phyloP scores from a whole-genome alignment of 1,140 invertebrate genomes.

The Hypsibius dujardini region DNA sequence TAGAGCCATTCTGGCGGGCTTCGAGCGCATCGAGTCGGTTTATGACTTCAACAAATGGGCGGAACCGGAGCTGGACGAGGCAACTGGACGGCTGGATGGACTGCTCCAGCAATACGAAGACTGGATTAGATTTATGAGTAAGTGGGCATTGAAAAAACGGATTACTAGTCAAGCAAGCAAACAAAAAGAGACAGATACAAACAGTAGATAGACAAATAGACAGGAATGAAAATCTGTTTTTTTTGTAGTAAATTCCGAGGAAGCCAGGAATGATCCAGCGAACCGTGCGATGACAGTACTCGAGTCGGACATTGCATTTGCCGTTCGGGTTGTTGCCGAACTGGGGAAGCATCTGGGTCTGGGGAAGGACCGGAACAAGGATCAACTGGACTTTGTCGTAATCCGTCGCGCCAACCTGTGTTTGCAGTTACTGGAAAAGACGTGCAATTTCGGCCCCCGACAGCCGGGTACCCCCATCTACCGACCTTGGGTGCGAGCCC shows the following conservation, averaged over 20 bases:
- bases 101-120: background rate
- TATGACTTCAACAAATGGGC: background rate
- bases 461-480: background rate
- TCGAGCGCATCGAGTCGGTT: background rate
- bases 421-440: no score
- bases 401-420: no score
- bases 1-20: background rate
- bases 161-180: no score
- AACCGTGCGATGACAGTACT: background rate
- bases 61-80: background rate
- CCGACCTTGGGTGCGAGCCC: constrained; percentile 9
- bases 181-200: no score
- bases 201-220: no score
- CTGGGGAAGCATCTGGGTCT: background rate
- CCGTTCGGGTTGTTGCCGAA: background rate
- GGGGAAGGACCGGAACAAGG: background rate
- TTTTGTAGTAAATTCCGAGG: no score
- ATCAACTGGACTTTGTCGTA: no score
- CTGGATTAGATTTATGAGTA: background rate
- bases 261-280: background rate
- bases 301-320: background rate
- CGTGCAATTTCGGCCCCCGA: no score
- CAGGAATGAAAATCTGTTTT: no score
- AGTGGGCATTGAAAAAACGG: no score
- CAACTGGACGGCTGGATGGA: background rate